phyloP scores from a whole-genome alignment of 2,797 vertebrate genomes.

The Bovichtus diacanthus region DNA sequence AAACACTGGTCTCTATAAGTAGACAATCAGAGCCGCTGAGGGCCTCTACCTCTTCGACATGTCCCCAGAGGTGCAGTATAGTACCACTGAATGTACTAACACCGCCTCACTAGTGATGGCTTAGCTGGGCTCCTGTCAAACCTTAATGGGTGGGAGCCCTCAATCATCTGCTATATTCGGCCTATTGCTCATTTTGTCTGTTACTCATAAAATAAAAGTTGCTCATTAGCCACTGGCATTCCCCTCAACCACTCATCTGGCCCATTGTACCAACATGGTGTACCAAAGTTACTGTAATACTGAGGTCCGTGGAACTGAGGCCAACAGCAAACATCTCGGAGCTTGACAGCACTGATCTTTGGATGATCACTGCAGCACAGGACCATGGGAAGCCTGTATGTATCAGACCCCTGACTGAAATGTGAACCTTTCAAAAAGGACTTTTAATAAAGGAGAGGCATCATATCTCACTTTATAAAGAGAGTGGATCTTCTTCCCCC shows the following conservation, averaged over 20 bases:
- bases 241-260: conserved; percentile 47
- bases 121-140: conserved; percentile 66
- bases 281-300: conserved; percentile 72
- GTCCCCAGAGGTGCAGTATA: conserved; percentile 76
- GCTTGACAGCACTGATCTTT: conserved; percentile 57
- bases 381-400: conserved; percentile 56
- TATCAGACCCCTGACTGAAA: conserved; percentile 68
- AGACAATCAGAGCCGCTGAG: conserved; percentile 82
- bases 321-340: conserved; percentile 47
- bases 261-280: conserved; percentile 46
- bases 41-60: conserved; percentile 75
- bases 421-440: conserved; percentile 68
- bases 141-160: conserved; percentile 57
- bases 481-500: conserved; percentile 56
- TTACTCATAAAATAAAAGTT: conserved; percentile 57
- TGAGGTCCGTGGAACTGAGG: conserved; percentile 51
- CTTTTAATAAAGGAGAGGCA: conserved; percentile 60
- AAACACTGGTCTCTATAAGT: conserved; percentile 68
- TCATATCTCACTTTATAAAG: conserved; percentile 56
- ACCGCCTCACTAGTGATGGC: conserved; percentile 86
- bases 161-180: conserved; percentile 65
- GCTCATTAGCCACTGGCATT: conserved; percentile 54
- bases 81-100: conserved; percentile 80
- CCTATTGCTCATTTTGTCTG: conserved; percentile 60
- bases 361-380: conserved; percentile 62